Percentiles rank a stretch among this genome's conserved stretches.
Conservation (phyloP, 2,797 vertebrate genomes). For the Chromobotia macracanthus region DNA sequence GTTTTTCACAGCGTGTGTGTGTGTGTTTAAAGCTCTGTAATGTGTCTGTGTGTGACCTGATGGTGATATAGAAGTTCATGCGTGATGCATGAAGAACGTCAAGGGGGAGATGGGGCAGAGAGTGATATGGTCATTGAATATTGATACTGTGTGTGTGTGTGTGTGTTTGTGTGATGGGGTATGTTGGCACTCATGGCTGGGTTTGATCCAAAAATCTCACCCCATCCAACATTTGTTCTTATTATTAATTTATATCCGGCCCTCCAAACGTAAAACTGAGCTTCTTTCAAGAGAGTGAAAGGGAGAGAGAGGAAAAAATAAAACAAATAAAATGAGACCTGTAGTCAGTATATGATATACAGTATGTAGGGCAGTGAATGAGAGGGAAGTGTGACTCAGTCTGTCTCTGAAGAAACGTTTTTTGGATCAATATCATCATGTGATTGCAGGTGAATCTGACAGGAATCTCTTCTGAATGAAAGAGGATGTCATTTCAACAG, state of each 20-base stretch:
- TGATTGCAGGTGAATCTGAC: neutral
- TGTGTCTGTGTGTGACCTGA: slow-evolving; percentile 27
- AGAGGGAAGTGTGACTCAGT: neutral
- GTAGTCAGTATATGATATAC: neutral
- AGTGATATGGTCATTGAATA: slow-evolving; percentile 10
- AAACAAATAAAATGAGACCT: neutral
- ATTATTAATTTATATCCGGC: slow-evolving; percentile 54
- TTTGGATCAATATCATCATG: slow-evolving; percentile 26
- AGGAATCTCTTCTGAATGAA: neutral
- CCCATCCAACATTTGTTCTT: slow-evolving; percentile 12
- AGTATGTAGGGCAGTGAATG: neutral
- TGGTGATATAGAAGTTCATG: slow-evolving; percentile 24
- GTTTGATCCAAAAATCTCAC: slow-evolving; percentile 21
- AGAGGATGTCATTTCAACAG: neutral
- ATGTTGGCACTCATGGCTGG: neutral
- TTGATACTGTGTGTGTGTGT: neutral
- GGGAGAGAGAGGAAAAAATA: neutral
- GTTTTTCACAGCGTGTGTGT: neutral
- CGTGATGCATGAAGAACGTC: neutral
- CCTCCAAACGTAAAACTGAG: slow-evolving; percentile 31
- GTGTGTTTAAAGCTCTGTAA: slow-evolving; percentile 13
- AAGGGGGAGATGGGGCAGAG: neutral
- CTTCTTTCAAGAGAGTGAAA: neutral
- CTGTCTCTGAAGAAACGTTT: neutral
- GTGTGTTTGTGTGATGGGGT: neutral